Conservation (phyloP, 2,113 vertebrate species). For the Riparia riparia region DNA sequence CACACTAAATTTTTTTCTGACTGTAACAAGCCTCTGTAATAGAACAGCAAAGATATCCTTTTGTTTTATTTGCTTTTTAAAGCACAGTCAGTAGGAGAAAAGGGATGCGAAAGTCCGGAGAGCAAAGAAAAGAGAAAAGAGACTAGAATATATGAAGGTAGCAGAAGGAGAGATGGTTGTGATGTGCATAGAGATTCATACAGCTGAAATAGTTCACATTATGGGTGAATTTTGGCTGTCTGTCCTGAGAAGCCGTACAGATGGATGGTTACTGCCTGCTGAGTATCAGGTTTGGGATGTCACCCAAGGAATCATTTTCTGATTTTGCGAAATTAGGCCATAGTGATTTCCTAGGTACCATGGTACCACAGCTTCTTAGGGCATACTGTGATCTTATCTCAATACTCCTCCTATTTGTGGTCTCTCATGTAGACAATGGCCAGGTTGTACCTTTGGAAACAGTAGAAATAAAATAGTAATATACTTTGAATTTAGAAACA, state of each 20-base stretch:
- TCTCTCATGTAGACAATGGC: neutral
- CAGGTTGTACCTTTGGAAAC: neutral
- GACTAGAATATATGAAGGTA: neutral
- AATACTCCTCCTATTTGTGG: neutral
- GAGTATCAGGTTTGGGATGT: neutral
- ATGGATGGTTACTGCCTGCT: neutral
- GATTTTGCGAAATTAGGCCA: neutral
- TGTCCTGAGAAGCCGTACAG: neutral
- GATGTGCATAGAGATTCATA: neutral
- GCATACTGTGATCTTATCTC: neutral
- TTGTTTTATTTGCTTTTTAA: neutral
- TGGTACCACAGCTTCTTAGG: neutral
- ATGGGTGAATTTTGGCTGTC: neutral
- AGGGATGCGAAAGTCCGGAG: neutral
- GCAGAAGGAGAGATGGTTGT: neutral
- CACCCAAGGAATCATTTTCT: neutral
- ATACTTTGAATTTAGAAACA: neutral
- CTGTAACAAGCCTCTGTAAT: neutral
- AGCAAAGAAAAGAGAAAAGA: neutral
- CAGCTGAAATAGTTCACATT: neutral
- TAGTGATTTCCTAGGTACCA: neutral
- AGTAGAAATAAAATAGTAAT: neutral
- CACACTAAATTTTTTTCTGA: neutral
- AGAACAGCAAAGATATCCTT: neutral
- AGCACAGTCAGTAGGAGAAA: neutral